These are phyloP conservation scores for Dendroctonus ponderosae DNA, from an alignment of 1,140 invertebrate species.

Conservation along the genomic window DNA sequence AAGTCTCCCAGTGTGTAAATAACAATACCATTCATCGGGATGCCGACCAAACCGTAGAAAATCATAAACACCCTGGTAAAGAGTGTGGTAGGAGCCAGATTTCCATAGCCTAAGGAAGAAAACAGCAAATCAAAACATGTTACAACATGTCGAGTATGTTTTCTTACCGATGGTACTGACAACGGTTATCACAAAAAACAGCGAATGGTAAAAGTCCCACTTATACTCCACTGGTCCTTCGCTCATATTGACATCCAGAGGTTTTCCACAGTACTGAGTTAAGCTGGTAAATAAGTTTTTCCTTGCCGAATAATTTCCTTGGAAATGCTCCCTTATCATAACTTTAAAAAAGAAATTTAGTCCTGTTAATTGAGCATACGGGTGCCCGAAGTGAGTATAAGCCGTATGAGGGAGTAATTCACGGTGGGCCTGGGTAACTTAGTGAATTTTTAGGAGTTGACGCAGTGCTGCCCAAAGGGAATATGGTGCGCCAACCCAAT, in stretches of 20 bases:
- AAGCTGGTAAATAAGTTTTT: slow-evolving; percentile 63
- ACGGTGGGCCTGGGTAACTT: too few species aligned
- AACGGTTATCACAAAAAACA: slow-evolving; percentile 93
- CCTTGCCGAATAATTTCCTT: slow-evolving; percentile 52
- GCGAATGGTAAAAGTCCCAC: slow-evolving; percentile 92
- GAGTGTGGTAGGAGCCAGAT: slow-evolving; percentile 80
- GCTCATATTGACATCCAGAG: slow-evolving; percentile 61
- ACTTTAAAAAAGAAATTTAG: slow-evolving; percentile 16
- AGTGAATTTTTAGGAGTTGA: too few species aligned
- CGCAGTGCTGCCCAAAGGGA: too few species aligned
- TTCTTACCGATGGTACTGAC: slow-evolving; percentile 87
- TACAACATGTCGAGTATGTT: not conserved
- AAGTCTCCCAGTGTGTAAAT: slow-evolving; percentile 77
- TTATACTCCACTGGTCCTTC: slow-evolving; percentile 66
- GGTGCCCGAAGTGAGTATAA: too few species aligned
- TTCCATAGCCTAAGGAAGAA: slow-evolving; percentile 75
- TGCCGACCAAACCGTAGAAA: slow-evolving; percentile 90
- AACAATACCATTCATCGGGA: slow-evolving; percentile 89
- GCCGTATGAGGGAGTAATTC: too few species aligned
- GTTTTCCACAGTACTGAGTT: slow-evolving; percentile 67
- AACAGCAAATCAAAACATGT: not conserved
- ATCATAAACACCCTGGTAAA: slow-evolving; percentile 85
- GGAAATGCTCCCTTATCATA: slow-evolving; percentile 54
- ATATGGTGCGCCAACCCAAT: too few species aligned
- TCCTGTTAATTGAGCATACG: too few species aligned